Conservation (phyloP, 2,113 vertebrate species). For the Danionella cerebrum region DNA sequence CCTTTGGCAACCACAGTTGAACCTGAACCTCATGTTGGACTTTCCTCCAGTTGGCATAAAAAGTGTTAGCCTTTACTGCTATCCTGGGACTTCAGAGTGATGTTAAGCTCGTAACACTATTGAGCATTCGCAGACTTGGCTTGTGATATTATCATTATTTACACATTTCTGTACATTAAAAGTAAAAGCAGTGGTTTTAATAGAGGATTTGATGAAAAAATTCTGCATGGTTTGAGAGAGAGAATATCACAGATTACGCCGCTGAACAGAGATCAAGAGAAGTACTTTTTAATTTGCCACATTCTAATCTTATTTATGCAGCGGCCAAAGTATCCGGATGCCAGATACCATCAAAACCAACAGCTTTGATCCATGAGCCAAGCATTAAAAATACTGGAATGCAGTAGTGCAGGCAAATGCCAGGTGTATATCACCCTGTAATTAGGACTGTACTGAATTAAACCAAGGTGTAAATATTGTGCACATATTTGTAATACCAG, state of each 20-base stretch:
- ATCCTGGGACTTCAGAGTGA: conserved; percentile 29
- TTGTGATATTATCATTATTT: background rate
- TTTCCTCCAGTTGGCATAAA: conserved; percentile 49
- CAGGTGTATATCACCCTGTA: conserved; percentile 62
- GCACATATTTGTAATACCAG: conserved; percentile 39
- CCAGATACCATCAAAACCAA: conserved; percentile 65
- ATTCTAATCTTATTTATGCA: conserved; percentile 61
- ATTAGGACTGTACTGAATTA: conserved; percentile 64
- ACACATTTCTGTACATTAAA: background rate
- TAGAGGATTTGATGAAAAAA: background rate
- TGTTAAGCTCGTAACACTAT: conserved; percentile 3
- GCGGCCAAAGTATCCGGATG: conserved; percentile 56
- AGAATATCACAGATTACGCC: conserved; percentile 49
- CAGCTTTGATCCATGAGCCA: conserved; percentile 63
- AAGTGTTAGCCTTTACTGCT: conserved; percentile 25
- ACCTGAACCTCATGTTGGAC: conserved; percentile 42
- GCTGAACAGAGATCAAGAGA: conserved; percentile 55
- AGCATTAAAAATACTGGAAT: conserved; percentile 61
- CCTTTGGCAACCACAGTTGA: conserved; percentile 49
- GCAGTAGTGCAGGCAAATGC: conserved; percentile 52
- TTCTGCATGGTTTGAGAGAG: conserved; percentile 3
- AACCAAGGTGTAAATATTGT: conserved; percentile 53
- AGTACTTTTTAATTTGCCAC: conserved; percentile 48
- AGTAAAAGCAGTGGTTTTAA: background rate
- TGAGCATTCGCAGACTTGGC: conserved; percentile 20